A percentile compares a stretch with the other conserved stretches of the same genome.
Conservation (phyloP, 2,888 invertebrate genomes). For the Eueremaeus valkanovi region DNA sequence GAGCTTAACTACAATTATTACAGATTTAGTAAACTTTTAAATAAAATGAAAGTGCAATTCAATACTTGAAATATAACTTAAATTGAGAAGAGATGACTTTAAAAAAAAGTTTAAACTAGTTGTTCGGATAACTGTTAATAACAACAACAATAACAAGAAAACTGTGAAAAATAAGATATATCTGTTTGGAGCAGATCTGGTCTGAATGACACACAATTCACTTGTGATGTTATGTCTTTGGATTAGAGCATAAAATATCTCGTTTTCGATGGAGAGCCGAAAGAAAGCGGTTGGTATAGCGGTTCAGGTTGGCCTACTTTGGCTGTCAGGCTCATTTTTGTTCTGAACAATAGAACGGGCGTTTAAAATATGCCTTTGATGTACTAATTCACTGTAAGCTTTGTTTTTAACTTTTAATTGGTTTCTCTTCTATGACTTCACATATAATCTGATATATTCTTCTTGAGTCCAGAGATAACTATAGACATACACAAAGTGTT, state of each 20-base stretch:
- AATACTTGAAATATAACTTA: not conserved
- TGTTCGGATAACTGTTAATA: not conserved
- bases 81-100: not conserved
- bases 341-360: conserved; percentile 24
- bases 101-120: not conserved
- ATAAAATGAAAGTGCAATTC: not conserved
- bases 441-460: not conserved
- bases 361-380: conserved; percentile 16
- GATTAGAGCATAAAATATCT: not conserved
- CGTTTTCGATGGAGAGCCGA: not conserved
- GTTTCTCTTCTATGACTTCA: not conserved
- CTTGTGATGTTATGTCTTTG: conserved; percentile 22
- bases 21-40: not conserved
- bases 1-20: not conserved
- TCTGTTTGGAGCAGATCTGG: not conserved
- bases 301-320: conserved; percentile 35
- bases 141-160: not conserved
- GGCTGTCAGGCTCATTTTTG: not conserved
- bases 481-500: not conserved
- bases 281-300: conserved; percentile 25
- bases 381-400: conserved; percentile 19
- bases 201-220: conserved; percentile 27
- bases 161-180: not conserved
- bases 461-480: not conserved
- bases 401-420: conserved; percentile 6